Base-by-base conservation (phyloP, 1,140 invertebrate species). In the Drosophila bocki region DNA sequence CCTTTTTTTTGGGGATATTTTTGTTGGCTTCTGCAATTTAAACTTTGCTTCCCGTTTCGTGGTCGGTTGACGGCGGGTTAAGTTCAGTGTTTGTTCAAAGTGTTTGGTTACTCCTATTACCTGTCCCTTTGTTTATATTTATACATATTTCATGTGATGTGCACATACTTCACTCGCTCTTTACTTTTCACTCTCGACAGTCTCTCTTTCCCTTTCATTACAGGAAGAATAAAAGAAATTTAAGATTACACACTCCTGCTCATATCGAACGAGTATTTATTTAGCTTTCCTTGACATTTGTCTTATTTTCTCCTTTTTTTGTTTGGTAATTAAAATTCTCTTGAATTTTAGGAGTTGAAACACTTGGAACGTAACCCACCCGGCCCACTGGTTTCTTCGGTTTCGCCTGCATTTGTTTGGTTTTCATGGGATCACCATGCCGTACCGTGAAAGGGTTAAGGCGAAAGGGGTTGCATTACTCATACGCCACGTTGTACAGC, bases 401-500 rank as follows among this genome's bases (percentile, higher is more conserved):
- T 76, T 56, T 67, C 29, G 53, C 53, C 53, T 58, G 72, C 71
- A 57, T 76, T 76, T 64, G 53, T 65, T 67, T 57, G 53, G 74
- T 45, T 75, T 75, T 65, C 41, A 57, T 33, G 53, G 48, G 33
- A 26, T 37, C 51, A 32, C 39, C 22, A 37, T 19, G 32, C 8
- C 17, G 26, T 15, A 35, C 17, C 33, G 29, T 17, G 7, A 11
- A 22, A 32, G 41, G 37, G 44, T 33, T 11, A 29, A 60, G 42
- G 35, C 48, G 45, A 60, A 37, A 60, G 70, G 67, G 69, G 37
- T 50, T 69, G 72, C 61, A 76, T 76, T 76, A 76, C 74, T 76
- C 61, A 76, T 76, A 76, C 74, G 74, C 72, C 74, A 33, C 75
- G 74, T 76, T 76, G 37, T 76, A 47, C 74, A 76, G 53, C 53